Evolutionary conservation across 2,113 vertebrate species (phyloP).

Genomic region (Platysteira castanea): DNA sequence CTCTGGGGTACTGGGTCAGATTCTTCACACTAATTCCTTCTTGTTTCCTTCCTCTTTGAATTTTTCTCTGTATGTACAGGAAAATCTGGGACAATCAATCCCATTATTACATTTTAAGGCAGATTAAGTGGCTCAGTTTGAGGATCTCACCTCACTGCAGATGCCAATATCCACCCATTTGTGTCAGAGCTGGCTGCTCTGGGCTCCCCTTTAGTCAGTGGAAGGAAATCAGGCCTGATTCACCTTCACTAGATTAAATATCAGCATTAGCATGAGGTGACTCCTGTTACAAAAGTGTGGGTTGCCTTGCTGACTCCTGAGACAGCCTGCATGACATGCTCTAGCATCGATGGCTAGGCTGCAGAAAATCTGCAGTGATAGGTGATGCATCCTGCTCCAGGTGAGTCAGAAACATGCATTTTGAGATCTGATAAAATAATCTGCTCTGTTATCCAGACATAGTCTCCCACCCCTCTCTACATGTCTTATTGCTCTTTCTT

Average conservation of each 20-base stretch:
- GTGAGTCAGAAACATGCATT: background rate
- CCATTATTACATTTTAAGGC: background rate
- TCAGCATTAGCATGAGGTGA: background rate
- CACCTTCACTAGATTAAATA: background rate
- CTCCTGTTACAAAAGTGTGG: background rate
- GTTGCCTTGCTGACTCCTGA: background rate
- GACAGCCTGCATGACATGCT: background rate
- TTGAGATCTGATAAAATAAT: background rate
- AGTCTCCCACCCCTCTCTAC: background rate
- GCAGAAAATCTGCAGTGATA: background rate
- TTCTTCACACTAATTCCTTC: background rate
- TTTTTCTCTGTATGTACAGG: background rate
- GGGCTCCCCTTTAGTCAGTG: background rate
- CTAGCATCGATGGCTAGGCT: rapidly evolving
- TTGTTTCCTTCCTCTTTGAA: background rate
- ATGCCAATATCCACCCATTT: rapidly evolving
- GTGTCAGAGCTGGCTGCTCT: background rate
- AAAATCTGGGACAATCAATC: background rate
- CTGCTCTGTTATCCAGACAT: background rate
- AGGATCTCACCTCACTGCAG: background rate
- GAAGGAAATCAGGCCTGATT: background rate
- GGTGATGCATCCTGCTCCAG: background rate
- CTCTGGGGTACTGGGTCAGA: background rate
- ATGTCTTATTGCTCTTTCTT: background rate
- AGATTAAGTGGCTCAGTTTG: background rate